These are phyloP conservation scores for Bucco capensis DNA, from an alignment of 2,113 vertebrate genomes.

Conservation along the genomic window DNA sequence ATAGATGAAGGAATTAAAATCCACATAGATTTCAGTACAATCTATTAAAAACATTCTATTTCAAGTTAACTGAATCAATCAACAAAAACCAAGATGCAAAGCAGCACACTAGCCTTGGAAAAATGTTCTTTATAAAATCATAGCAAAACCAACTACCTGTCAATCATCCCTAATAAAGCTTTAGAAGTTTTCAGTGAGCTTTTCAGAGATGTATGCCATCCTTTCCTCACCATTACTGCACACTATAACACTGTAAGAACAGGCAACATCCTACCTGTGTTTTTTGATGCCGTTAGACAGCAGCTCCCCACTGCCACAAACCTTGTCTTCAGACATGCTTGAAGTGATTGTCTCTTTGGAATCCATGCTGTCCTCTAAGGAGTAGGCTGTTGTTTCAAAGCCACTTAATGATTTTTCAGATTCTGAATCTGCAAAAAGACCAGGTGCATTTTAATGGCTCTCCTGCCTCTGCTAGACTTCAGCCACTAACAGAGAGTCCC, in stretches of 20 bases:
- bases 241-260: background rate
- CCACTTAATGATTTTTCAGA: conserved; percentile 87
- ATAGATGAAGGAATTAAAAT: conserved; percentile 69
- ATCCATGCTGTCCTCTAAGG: conserved; percentile 76
- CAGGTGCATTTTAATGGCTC: conserved; percentile 65
- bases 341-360: conserved; percentile 68
- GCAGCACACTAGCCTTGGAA: background rate
- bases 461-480: conserved; percentile 30
- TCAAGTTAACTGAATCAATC: too few relatives aligned
- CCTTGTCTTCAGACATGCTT: conserved; percentile 81
- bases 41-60: background rate
- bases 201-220: background rate
- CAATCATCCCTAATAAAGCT: background rate
- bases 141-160: background rate
- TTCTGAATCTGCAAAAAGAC: conserved; percentile 84
- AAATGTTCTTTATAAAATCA: background rate
- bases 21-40: conserved; percentile 37
- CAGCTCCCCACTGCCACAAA: conserved; percentile 76
- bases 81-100: background rate
- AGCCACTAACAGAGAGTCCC: conserved; percentile 61
- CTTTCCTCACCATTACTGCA: background rate
- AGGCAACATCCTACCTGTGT: conserved; percentile 81
- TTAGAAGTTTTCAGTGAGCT: background rate
- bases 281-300: conserved; percentile 87
- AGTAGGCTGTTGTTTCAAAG: conserved; percentile 84